These are phyloP conservation scores for Scyliorhinus canicula DNA, from an alignment of 2,797 vertebrate genomes.

Conservation along the genomic window DNA sequence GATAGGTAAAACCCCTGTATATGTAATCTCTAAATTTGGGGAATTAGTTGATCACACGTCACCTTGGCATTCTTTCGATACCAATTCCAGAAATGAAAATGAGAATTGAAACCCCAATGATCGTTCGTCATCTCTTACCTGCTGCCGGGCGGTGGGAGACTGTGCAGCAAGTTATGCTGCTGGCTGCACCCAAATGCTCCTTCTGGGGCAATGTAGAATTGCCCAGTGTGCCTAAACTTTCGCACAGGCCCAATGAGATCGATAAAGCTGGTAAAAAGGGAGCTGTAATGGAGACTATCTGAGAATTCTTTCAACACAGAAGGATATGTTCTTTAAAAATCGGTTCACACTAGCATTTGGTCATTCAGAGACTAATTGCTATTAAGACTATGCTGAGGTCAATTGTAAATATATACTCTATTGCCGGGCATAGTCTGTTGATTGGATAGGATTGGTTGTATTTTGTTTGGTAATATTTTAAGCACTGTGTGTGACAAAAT, in stretches of 20 bases:
- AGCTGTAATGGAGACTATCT: not conserved
- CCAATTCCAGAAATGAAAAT: not conserved
- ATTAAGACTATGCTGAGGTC: not conserved
- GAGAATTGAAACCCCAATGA: not conserved
- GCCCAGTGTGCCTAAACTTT: not conserved
- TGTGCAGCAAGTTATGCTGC: not conserved
- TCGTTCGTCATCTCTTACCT: not conserved
- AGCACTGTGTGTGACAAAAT: not conserved
- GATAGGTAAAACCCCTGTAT: not conserved
- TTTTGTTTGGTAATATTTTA: not conserved
- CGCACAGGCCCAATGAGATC: not conserved
- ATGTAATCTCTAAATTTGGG: not conserved
- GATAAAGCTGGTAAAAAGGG: not conserved
- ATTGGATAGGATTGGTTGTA: not conserved
- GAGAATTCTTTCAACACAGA: not conserved
- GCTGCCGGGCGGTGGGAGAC: not conserved
- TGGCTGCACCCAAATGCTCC: not conserved
- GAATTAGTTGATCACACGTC: not conserved
- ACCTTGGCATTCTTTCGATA: not conserved
- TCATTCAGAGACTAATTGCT: not conserved
- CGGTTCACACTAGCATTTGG: not conserved
- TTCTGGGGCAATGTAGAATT: not conserved
- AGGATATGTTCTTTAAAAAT: not conserved
- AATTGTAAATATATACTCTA: not conserved
- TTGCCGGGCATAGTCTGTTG: not conserved